Evolutionary conservation across 2,113 vertebrate genomes (phyloP).

Genomic region (Alethe diademata): DNA sequence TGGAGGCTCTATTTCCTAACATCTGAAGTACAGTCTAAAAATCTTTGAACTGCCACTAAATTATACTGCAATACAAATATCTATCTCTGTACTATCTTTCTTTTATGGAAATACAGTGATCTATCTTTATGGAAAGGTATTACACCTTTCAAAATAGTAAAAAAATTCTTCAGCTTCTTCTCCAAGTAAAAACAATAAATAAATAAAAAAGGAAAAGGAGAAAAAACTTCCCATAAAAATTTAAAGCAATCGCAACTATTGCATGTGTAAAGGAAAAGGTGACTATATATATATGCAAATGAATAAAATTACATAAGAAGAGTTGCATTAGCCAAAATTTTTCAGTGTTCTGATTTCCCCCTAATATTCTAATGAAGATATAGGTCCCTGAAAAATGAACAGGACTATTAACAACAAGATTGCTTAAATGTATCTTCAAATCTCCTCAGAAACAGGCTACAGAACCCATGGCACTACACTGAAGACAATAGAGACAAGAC

Average conservation of each 20-base stretch:
- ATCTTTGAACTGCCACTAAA: neutral
- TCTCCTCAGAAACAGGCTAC: neutral
- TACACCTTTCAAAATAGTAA: neutral
- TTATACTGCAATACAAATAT: neutral
- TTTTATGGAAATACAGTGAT: neutral
- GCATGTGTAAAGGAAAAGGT: neutral
- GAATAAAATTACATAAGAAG: neutral
- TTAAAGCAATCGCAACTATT: neutral
- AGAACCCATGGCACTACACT: neutral
- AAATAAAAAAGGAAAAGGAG: accelerated
- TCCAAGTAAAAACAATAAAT: neutral
- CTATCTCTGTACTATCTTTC: neutral
- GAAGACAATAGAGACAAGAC: neutral
- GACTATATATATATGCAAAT: neutral
- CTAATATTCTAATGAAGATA: neutral
- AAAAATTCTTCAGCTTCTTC: neutral
- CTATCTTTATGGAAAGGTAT: neutral
- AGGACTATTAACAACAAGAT: neutral
- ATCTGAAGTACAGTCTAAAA: neutral
- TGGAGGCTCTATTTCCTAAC: neutral
- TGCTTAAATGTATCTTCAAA: neutral
- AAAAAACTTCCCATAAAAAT: neutral
- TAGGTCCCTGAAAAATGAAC: neutral
- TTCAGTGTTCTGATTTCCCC: neutral
- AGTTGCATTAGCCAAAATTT: neutral